Conservation (phyloP, 2,113 vertebrate species). For the Pavo muticus region DNA sequence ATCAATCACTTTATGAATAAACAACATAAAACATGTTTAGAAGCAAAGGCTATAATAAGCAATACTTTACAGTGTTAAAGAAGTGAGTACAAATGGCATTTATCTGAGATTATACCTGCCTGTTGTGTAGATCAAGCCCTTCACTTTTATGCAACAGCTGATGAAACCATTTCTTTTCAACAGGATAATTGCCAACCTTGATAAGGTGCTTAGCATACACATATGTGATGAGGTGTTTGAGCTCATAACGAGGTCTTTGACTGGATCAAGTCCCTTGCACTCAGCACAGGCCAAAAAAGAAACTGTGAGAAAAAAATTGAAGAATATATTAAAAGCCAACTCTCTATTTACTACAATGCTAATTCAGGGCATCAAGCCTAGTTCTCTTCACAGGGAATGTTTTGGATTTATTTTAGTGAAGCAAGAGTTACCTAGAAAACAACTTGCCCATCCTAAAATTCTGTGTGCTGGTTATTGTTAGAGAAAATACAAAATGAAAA, state of each 20-base stretch:
- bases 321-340: neutral
- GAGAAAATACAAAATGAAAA: neutral
- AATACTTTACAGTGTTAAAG: neutral
- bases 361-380: neutral
- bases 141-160: accelerated
- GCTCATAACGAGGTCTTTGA: neutral
- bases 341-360: neutral
- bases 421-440: neutral
- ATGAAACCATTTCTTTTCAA: neutral
- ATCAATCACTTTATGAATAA: neutral
- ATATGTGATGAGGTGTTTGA: neutral
- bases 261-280: neutral
- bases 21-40: neutral
- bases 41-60: neutral
- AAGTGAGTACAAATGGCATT: neutral
- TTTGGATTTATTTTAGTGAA: neutral
- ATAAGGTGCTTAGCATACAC: neutral
- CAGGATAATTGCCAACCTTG: neutral
- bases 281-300: neutral
- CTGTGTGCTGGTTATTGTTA: neutral
- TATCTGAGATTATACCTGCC: neutral
- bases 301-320: neutral
- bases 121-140: neutral
- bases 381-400: neutral
- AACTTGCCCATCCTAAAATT: neutral